A percentile compares a stretch with the other conserved stretches of the same genome.
Conservation (phyloP, 2,113 vertebrate genomes). For the Sterna hirundo region DNA sequence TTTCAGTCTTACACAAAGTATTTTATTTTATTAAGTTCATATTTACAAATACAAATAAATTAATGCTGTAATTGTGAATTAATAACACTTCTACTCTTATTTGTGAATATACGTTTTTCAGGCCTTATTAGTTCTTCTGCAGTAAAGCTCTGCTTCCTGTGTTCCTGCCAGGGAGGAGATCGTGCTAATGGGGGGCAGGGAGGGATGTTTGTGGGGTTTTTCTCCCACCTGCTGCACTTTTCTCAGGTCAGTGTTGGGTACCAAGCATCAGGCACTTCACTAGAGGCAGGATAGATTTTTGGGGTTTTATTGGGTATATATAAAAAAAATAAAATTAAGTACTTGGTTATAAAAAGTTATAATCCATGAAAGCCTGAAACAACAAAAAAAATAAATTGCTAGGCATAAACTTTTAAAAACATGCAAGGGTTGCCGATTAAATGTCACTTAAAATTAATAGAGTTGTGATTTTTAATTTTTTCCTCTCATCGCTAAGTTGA, state of each 20-base stretch:
- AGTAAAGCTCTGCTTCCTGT: neutral
- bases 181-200: neutral
- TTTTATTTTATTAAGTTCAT: neutral
- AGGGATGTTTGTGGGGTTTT: neutral
- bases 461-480: neutral
- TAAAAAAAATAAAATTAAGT: neutral
- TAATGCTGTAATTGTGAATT: neutral
- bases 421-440: neutral
- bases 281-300: neutral
- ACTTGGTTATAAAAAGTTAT: neutral
- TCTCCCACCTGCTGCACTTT: neutral
- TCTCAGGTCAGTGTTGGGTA: neutral
- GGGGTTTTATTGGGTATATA: neutral
- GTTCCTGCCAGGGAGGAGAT: neutral
- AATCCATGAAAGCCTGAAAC: neutral
- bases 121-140: neutral
- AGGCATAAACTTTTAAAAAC: neutral
- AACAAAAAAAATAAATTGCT: neutral
- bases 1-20: neutral
- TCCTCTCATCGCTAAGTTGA: neutral
- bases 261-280: fast-evolving
- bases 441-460: neutral
- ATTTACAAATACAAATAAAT: neutral
- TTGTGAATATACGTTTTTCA: neutral
- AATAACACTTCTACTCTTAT: neutral